Conservation (phyloP, 2,113 vertebrate genomes). For the Athene noctua region DNA sequence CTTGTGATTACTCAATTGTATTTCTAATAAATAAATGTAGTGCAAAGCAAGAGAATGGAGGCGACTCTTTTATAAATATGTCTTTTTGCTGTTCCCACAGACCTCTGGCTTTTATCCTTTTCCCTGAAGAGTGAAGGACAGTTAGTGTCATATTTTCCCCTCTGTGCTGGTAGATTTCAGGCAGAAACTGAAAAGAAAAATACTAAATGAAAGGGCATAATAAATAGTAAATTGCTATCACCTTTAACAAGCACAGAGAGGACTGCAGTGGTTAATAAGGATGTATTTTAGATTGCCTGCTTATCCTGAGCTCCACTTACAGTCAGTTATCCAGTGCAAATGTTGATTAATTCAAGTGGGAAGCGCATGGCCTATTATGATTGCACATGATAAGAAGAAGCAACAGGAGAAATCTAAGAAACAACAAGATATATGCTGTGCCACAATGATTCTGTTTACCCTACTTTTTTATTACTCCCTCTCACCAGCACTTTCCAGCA, state of each 20-base stretch:
- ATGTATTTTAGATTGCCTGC: background rate
- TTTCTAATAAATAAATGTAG: background rate
- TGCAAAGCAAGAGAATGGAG: background rate
- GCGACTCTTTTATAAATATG: background rate
- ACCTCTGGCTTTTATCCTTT: background rate
- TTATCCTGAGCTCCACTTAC: background rate
- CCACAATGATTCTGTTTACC: background rate
- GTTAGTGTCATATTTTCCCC: background rate
- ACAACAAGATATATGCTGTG: background rate
- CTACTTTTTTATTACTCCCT: background rate
- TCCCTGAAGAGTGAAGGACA: background rate
- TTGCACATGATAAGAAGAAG: background rate
- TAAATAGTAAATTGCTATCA: background rate
- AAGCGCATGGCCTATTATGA: background rate
- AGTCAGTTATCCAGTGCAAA: background rate
- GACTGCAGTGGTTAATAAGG: slow-evolving; percentile 18
- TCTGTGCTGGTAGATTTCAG: background rate
- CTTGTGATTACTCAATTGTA: background rate
- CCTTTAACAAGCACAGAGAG: background rate
- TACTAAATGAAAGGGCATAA: background rate
- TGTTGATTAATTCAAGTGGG: background rate
- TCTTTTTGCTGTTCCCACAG: background rate
- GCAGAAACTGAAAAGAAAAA: background rate
- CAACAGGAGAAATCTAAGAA: background rate
- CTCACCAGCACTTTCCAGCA: background rate